Evolutionary conservation across 2,113 vertebrate species (phyloP), one percentile per base, ranked within the genome.

Genomic region (Furnarius figulus): DNA sequence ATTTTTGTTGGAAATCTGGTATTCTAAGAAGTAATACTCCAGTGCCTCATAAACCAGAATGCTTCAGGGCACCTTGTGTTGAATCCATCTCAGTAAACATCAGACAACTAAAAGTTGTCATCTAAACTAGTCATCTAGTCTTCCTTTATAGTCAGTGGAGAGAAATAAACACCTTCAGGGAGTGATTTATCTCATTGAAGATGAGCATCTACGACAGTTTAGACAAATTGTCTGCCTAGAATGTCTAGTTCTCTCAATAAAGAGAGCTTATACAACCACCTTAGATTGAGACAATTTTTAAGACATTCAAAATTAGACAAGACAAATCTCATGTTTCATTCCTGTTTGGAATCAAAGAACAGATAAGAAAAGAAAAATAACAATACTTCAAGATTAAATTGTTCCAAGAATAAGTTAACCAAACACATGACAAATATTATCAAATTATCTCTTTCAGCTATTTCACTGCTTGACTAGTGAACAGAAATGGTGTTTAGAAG

Each of bases 81-180:
- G 44, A 82, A 55, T 82, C 23, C 24, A 30, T 47, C 90, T 72
- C 59, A 67, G 62, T 27, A 82, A 93, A 68, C 35, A 59, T 52
- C 23, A 87, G 62, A 63, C 39, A 76, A 88, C 75, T 68, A 65
- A 79, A 93, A 75, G 39, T 65, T 88, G 82, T 85, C 72, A 63
- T 75, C 70, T 78, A 63, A 92, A 87, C 46, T 75, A 74, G 77
- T 59, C 66, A 55, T 79, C 70, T 79, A 85, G 58, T 90, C 49
- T 59, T 87, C 27, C 44, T 65, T 67, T 85, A 35, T 21, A 85
- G 78, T 75, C 52, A 72, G 28, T 31, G 23, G 42, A 2, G 8
- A 79, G 67, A 83, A 90, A 85, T 30, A 90, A 92, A 67, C 44
- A 85, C 62, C 82, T 92, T 85, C 61, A 75, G 66, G 91, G 75